Evolutionary conservation across 64 coral and sea anemone species (phyloP).

Genomic region (Hydrozoanthus tunicans): DNA sequence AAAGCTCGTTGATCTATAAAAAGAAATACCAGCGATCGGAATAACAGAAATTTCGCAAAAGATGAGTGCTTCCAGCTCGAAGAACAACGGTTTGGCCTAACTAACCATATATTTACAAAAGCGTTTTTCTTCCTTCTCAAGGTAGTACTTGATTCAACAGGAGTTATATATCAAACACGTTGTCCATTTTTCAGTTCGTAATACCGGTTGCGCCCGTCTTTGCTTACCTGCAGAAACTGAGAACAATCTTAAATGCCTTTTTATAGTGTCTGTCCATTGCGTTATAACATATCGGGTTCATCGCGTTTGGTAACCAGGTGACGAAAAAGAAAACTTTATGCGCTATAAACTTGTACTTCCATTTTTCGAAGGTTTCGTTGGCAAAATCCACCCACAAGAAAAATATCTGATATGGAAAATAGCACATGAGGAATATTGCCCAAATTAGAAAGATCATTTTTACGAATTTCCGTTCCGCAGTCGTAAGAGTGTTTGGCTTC

Average conservation of each 20-base stretch:
- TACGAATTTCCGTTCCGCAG: conserved; percentile 32
- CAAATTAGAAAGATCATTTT: conserved; percentile 62
- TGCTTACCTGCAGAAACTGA: not conserved
- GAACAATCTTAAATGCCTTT: conserved; percentile 31
- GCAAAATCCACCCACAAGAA: no score
- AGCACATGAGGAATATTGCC: conserved; percentile 65
- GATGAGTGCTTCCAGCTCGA: no score
- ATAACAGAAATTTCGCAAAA: no score
- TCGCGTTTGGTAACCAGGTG: conserved; percentile 75
- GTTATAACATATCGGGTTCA: conserved; percentile 70
- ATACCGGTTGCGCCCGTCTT: no score
- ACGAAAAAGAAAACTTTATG: conserved; percentile 50
- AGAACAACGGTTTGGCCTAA: no score
- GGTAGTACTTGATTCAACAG: no score
- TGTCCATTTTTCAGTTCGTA: no score
- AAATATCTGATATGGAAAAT: conserved; percentile 51
- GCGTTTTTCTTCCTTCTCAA: no score
- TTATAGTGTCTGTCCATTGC: conserved; percentile 68
- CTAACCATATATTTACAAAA: no score
- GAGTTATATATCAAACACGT: no score
- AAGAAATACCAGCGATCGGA: no score
- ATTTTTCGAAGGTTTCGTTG: conserved; percentile 20
- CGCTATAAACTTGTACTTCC: conserved; percentile 54
- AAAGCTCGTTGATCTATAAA: no score
- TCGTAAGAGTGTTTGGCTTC: conserved; percentile 43